phyloP scores from a whole-genome alignment of 2,113 vertebrate species.

The Clarias macrocephalus region DNA sequence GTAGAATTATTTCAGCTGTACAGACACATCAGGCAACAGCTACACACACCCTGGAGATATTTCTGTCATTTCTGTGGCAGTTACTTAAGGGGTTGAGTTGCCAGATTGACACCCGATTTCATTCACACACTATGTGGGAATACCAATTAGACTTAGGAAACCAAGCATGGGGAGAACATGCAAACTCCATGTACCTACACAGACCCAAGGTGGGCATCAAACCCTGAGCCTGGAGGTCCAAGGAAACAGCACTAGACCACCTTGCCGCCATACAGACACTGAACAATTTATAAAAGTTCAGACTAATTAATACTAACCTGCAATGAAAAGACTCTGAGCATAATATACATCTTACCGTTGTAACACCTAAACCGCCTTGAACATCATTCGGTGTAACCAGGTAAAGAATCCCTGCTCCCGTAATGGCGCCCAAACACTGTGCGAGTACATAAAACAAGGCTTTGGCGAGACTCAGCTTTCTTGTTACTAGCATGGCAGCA shows the following conservation, averaged over 20 bases:
- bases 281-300: neutral
- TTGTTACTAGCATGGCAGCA: slow-evolving; percentile 86
- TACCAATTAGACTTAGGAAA: no score
- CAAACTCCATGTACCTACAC: no score
- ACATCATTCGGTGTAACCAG: slow-evolving; percentile 82
- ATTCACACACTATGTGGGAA: no score
- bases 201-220: no score
- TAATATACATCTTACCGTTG: slow-evolving; percentile 72
- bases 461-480: slow-evolving; percentile 92
- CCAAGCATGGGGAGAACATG: no score
- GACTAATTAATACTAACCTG: neutral
- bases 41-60: no score
- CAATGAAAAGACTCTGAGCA: neutral
- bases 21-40: neutral
- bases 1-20: neutral
- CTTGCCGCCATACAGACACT: neutral
- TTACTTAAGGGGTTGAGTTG: no score
- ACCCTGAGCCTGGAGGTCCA: no score
- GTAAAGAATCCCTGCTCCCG: slow-evolving; percentile 86
- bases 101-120: no score
- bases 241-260: no score
- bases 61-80: no score
- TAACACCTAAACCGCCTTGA: slow-evolving; percentile 84
- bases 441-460: slow-evolving; percentile 87
- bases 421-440: slow-evolving; percentile 89